Conservation (phyloP, 2,888 invertebrate genomes). For the Ditylenchus weischeri region DNA sequence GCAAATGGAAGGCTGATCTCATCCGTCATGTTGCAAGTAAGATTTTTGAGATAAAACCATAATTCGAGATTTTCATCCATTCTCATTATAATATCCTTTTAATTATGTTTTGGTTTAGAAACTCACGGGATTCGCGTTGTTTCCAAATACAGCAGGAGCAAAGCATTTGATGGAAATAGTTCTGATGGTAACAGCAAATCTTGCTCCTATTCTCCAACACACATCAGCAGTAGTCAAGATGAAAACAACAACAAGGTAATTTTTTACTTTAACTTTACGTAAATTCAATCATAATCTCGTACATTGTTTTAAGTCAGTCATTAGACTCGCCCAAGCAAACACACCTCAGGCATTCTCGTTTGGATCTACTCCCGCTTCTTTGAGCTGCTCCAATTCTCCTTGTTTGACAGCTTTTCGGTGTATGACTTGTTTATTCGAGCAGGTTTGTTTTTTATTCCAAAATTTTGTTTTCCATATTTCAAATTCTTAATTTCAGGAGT, state of each 20-base stretch:
- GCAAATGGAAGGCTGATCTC: conserved; percentile 63
- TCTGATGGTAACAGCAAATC: neutral
- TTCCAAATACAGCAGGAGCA: conserved; percentile 58
- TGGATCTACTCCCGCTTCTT: too few relatives aligned
- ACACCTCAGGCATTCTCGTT: too few relatives aligned
- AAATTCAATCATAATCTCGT: neutral
- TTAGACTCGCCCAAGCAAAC: too few relatives aligned
- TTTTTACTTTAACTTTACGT: neutral
- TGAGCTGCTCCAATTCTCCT: too few relatives aligned
- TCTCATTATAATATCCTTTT: too few relatives aligned
- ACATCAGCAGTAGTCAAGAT: conserved; percentile 3
- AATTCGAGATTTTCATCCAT: too few relatives aligned
- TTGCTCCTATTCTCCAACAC: neutral
- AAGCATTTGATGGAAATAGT: conserved; percentile 46
- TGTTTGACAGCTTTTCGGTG: conserved; percentile 35
- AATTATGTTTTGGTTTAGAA: conserved; percentile 46
- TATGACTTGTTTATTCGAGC: conserved; percentile 39
- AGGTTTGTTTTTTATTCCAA: conserved; percentile 19
- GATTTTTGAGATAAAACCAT: conserved; percentile 16
- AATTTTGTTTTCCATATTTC: neutral
- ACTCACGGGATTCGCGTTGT: conserved; percentile 61
- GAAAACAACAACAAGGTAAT: conserved; percentile 8
- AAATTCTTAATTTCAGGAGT: conserved; percentile 36
- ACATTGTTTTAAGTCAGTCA: too few relatives aligned
- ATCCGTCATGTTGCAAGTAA: conserved; percentile 62